Conservation (phyloP, 2,113 vertebrate genomes). For the Petaurus breviceps region DNA sequence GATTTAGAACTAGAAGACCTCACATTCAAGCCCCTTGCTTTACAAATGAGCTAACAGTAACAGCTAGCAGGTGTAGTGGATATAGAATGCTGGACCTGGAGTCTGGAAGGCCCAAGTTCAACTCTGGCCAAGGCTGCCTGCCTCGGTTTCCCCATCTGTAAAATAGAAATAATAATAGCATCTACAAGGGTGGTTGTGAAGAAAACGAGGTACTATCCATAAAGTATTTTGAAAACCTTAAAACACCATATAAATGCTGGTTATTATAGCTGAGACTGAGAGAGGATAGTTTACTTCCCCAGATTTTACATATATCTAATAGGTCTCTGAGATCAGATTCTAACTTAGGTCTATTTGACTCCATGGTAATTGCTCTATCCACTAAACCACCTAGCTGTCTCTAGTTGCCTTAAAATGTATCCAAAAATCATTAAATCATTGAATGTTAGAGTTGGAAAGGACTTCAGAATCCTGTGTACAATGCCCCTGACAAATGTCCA, state of each 20-base stretch:
- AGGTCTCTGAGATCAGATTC: background rate
- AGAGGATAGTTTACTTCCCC: background rate
- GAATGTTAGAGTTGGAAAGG: background rate
- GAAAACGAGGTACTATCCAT: background rate
- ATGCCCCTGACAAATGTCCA: background rate
- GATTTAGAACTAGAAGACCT: background rate
- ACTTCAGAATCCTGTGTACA: background rate
- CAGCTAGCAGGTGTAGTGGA: background rate
- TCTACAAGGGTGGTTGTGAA: background rate
- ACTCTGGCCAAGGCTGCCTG: background rate
- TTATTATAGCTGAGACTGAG: background rate
- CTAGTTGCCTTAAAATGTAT: background rate
- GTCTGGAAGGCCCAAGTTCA: background rate
- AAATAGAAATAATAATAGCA: background rate
- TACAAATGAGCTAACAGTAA: background rate
- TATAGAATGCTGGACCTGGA: background rate
- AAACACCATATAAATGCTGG: background rate
- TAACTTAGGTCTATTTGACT: background rate
- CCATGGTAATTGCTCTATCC: background rate
- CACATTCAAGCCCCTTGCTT: background rate
- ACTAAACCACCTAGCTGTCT: background rate
- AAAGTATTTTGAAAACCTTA: background rate
- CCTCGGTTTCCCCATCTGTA: background rate
- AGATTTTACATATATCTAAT: background rate
- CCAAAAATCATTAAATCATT: background rate